Base-by-base conservation (phyloP, 2,797 vertebrate genomes). In the Falco novaeseelandiae region DNA sequence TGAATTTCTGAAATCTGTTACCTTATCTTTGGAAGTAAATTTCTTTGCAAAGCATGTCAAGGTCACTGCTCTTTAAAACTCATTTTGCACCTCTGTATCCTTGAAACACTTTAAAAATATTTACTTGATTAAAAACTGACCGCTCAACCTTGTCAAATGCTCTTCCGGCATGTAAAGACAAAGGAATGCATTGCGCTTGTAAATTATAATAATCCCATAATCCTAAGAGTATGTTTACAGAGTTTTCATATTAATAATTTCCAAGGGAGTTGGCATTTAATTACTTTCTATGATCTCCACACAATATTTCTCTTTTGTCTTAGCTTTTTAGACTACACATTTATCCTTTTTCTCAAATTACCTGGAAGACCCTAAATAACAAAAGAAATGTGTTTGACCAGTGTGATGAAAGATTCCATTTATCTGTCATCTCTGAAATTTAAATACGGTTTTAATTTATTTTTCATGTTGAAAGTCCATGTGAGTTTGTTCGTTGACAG, bases 131-230 rank as follows among this genome's bases (percentile, higher is more conserved):
- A 94, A 94, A 95, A 96, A 96, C 92, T 95, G 90, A 93, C 92
- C 92, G 89, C 44, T 94, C 92, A 95, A 95, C 93, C 96, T 96
- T 97, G 96, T 95, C 96, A 96, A 97, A 96, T 89, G 36, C 66
- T 89, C 89, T 92, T 92, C 26, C 73, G 80, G 78, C 74, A 80
- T 42, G 40, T 80, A 89, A 93, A 94, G 63, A 94, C 95, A 96
- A 97, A 93, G 63, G 52, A 93, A 95, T 70, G 78, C 48, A 92
- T 92, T 93, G 63, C 94, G 74, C 63, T 94, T 94, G 83, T 80
- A 92, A 96, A 96, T 96, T 93, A 74, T 34, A 95, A 94, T 94
- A 95, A 95, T 96, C 92, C 63, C 71, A 92, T 96, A 97, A 97
- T 96, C 95, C 95, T 94, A 74, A 92, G 1, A 90, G 59, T 82